A percentile compares a stretch with the other conserved stretches of the same genome.
phyloP scores from a whole-genome alignment of 2,113 vertebrate species.

The Butorides virescens region DNA sequence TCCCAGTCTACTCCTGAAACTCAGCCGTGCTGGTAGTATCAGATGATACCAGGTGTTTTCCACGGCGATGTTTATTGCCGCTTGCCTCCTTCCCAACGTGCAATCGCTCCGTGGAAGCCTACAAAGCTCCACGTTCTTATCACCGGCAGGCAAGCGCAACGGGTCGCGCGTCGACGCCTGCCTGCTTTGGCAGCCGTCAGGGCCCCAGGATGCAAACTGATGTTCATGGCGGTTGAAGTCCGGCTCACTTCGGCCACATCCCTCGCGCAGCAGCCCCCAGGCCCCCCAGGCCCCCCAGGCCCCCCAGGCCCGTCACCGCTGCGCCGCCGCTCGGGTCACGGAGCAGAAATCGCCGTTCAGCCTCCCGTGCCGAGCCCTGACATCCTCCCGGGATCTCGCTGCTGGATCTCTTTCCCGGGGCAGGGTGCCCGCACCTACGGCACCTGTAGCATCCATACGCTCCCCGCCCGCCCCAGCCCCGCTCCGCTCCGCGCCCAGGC shows the following conservation, averaged over 20 bases:
- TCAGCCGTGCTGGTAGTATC: fast-evolving
- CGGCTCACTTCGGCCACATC: neutral
- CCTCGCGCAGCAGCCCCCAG: neutral
- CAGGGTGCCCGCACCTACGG: no score
- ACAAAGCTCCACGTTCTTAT: neutral
- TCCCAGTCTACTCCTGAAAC: fast-evolving
- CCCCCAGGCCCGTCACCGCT: neutral
- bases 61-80: fast-evolving
- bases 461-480: no score
- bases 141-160: neutral
- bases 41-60: fast-evolving
- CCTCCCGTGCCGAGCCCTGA: conserved; percentile 45
- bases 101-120: fast-evolving
- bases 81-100: fast-evolving
- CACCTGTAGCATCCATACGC: no score
- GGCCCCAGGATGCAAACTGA: neutral
- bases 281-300: no score
- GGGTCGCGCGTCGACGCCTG: neutral
- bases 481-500: no score
- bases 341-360: conserved; percentile 45
- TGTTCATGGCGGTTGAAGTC: neutral
- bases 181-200: neutral
- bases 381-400: conserved; percentile 49
- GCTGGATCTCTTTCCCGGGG: conserved; percentile 59
- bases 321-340: conserved; percentile 35